These are phyloP conservation scores for Ariopsis seemanni DNA, from an alignment of 2,113 vertebrate species.

Conservation along the genomic window DNA sequence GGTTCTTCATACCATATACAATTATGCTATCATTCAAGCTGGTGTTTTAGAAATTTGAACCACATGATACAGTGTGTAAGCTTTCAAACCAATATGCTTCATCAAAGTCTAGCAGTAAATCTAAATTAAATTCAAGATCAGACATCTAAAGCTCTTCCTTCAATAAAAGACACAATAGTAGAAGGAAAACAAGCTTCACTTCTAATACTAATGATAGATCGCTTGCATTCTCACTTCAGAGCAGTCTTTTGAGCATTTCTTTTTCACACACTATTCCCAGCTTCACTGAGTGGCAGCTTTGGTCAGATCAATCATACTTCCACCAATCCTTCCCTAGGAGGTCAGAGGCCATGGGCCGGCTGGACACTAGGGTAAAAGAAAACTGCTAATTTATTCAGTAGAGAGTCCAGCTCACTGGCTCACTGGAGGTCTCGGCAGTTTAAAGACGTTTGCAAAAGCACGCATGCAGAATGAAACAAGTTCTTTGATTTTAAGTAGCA, in stretches of 20 bases:
- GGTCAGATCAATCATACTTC: conserved; percentile 48
- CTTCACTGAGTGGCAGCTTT: conserved; percentile 55
- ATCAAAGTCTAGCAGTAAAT: conserved; percentile 21
- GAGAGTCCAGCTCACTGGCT: conserved; percentile 44
- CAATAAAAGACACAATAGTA: conserved; percentile 62
- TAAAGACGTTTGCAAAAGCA: conserved; percentile 45
- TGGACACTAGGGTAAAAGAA: conserved; percentile 62
- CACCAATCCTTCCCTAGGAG: conserved; percentile 62
- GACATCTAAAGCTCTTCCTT: conserved; percentile 11
- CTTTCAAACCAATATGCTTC: background rate
- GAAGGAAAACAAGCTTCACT: conserved; percentile 49
- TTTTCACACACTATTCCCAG: conserved; percentile 75
- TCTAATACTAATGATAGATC: conserved; percentile 56
- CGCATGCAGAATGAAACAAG: background rate
- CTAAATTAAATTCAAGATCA: conserved; percentile 16
- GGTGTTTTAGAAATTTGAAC: background rate
- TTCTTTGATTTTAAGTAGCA: background rate
- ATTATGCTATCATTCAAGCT: background rate
- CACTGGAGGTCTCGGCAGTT: conserved; percentile 61
- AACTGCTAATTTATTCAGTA: conserved; percentile 64
- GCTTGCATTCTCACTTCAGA: conserved; percentile 46
- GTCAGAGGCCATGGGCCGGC: conserved; percentile 67
- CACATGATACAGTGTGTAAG: background rate
- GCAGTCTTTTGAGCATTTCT: conserved; percentile 55
- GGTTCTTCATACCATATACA: background rate